phyloP scores from a whole-genome alignment of 2,888 invertebrate species.

The Lottia scabra region DNA sequence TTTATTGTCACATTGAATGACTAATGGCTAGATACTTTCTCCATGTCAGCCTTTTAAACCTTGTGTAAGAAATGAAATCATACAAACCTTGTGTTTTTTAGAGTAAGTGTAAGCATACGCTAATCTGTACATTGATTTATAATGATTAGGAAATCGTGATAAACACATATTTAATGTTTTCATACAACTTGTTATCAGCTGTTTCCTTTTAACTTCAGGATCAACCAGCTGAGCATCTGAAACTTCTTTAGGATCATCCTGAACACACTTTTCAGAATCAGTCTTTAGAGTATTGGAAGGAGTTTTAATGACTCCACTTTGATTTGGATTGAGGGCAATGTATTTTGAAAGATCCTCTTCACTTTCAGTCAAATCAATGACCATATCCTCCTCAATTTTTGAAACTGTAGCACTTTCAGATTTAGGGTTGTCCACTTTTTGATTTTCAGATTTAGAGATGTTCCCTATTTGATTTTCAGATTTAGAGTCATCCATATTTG shows the following conservation, averaged over 20 bases:
- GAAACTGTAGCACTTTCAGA: neutral
- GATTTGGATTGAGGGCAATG: too few species aligned
- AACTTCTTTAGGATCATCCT: neutral
- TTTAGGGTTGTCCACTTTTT: neutral
- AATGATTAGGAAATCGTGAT: slow-evolving; percentile 88
- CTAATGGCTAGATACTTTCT: too few species aligned
- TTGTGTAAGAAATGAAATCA: too few species aligned
- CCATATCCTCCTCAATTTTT: neutral
- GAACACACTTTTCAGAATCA: neutral
- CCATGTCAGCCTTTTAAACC: too few species aligned
- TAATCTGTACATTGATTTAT: slow-evolving; percentile 90
- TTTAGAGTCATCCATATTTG: neutral
- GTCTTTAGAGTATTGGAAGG: neutral
- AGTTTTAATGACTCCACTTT: neutral
- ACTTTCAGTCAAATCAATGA: too few species aligned
- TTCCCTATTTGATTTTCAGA: neutral
- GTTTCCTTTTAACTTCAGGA: slow-evolving; percentile 22
- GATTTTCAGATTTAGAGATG: neutral
- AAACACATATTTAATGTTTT: slow-evolving; percentile 84
- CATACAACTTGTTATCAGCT: slow-evolving; percentile 78
- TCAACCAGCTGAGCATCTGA: neutral
- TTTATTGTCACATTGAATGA: too few species aligned
- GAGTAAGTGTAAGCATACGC: slow-evolving; percentile 80
- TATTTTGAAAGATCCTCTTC: too few species aligned
- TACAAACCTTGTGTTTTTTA: slow-evolving; percentile 47